Evolutionary conservation across 2,797 vertebrate genomes (phyloP).

Genomic region (Sebastiscus albofasciatus): DNA sequence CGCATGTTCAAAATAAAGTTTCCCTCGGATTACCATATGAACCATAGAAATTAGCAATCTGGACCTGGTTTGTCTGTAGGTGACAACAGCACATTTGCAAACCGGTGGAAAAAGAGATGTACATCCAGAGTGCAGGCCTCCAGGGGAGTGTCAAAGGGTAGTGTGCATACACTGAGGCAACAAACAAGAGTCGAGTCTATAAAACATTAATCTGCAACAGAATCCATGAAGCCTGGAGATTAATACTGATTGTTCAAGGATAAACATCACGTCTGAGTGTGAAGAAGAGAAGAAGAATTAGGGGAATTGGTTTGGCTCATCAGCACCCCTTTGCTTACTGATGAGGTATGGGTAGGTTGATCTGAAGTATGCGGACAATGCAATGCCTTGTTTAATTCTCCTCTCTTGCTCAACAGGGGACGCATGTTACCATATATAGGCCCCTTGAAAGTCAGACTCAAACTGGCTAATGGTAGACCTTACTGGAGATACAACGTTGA

Average conservation of each 20-base stretch:
- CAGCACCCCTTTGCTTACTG: constrained; percentile 27
- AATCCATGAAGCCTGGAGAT: constrained; percentile 19
- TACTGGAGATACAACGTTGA: not conserved
- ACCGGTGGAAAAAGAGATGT: not conserved
- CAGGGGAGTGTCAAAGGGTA: constrained; percentile 12
- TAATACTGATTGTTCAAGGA: constrained; percentile 39
- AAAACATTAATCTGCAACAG: constrained; percentile 31
- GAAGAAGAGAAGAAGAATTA: constrained; percentile 35
- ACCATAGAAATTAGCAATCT: not conserved
- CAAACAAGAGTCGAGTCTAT: constrained; percentile 20
- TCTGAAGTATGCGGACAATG: constrained; percentile 1
- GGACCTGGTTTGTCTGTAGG: not conserved
- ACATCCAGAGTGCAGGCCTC: not conserved
- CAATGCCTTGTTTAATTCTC: constrained; percentile 1
- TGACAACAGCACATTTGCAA: not conserved
- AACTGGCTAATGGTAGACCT: not conserved
- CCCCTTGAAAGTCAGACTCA: not conserved
- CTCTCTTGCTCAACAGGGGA: not conserved
- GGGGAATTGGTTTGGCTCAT: constrained; percentile 30
- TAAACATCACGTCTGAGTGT: constrained; percentile 12
- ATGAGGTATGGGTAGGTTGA: constrained; percentile 30
- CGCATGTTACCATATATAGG: not conserved
- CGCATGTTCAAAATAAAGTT: no score
- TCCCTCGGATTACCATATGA: not conserved
- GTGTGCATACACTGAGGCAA: not conserved